Evolutionary conservation across 2,113 vertebrate species (phyloP).

Genomic region (Apteryx owenii): DNA sequence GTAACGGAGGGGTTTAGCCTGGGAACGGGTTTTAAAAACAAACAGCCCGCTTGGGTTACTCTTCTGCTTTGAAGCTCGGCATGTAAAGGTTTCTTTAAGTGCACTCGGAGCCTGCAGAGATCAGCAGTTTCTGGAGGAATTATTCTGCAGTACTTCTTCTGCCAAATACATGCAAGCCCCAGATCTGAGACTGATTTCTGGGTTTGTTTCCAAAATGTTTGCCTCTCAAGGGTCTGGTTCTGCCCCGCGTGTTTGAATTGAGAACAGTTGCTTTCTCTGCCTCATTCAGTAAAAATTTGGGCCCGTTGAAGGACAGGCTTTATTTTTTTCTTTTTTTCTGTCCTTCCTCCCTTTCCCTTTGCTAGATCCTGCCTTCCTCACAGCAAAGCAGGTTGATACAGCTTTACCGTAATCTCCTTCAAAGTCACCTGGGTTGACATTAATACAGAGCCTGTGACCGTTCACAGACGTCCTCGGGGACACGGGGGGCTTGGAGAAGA

Average conservation of each 20-base stretch:
- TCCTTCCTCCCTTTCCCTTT: background rate
- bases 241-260: background rate
- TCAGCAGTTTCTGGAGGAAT: constrained; percentile 31
- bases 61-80: background rate
- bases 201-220: background rate
- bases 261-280: background rate
- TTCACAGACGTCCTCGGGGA: background rate
- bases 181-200: background rate
- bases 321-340: fast-evolving
- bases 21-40: constrained; percentile 6
- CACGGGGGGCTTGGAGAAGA: background rate
- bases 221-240: fast-evolving
- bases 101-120: background rate
- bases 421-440: background rate
- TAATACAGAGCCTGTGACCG: background rate
- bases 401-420: background rate
- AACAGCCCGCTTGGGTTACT: background rate
- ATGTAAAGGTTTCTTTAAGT: background rate
- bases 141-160: background rate
- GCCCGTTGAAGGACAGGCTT: background rate
- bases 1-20: background rate
- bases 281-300: background rate
- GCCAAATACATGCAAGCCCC: background rate
- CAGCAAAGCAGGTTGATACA: background rate
- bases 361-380: background rate